Base-by-base conservation (phyloP, 2,888 invertebrate species). In the Thecocarcelia acutangulata region DNA sequence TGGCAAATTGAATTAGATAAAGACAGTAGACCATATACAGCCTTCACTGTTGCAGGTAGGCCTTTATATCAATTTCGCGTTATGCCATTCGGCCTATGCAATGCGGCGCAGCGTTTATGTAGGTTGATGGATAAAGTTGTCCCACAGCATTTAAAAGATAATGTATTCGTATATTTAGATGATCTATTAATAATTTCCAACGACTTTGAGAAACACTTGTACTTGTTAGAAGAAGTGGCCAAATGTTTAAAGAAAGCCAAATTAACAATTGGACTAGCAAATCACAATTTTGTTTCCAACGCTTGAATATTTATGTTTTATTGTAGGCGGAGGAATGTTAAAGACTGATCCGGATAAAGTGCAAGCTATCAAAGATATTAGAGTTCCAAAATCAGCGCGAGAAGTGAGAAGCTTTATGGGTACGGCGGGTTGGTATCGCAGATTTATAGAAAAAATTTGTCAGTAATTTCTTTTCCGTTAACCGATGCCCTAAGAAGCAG, bases 401-500 rank as follows among this genome's bases (percentile, higher is more conserved):
- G 33, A 28, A 9, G 63, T 48, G 3, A 8, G 59, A n/a, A 44
- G 44, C n/a, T 59, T 59, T 15, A 8, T 59, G 1, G 59, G 42
- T 3, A 59, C 59, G 1, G n/a, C n/a, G n/a, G n/a, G n/a, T n/a
- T n/a, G n/a, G n/a, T n/a, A n/a, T n/a, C n/a, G n/a, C n/a, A n/a
- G n/a, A n/a, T n/a, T n/a, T n/a, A n/a, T n/a, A n/a, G n/a, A 9
- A 44, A 44, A 12, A n/a, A 40, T 19, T 58, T 58, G 0, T 17
- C 58, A 8, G 12, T 12, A 5, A 56, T 58, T 2, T 1, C 58
- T 0, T 37, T 37, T 5, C 61, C 63, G 0, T 46, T 73, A 12
- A 52, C 42, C 5, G 63, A 73, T n/a, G 54, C 46, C 0, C 3
- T 72, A 33, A 63, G 63, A 2, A 73, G 63, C 17, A 0, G 44